These are phyloP conservation scores for Drosophila repleta DNA, from an alignment of 1,140 invertebrate species.

Conservation along the genomic window DNA sequence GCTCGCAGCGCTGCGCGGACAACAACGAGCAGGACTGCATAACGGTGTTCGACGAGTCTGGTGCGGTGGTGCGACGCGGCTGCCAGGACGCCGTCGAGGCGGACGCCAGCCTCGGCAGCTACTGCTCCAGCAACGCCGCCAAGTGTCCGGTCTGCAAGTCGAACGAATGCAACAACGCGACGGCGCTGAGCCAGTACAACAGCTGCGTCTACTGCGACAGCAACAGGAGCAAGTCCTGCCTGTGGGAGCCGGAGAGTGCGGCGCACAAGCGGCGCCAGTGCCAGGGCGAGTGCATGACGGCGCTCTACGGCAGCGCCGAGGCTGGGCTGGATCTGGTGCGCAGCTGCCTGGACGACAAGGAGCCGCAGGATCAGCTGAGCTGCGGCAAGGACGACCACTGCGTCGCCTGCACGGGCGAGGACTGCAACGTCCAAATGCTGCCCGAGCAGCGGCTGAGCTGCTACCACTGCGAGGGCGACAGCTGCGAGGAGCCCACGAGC, in stretches of 20 bases:
- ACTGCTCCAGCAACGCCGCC: constrained; percentile 45
- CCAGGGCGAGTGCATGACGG: constrained; percentile 73
- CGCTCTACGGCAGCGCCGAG: constrained; percentile 63
- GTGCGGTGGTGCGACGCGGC: constrained; percentile 56
- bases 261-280: constrained; percentile 61
- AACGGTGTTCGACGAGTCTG: constrained; percentile 58
- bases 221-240: constrained; percentile 52
- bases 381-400: constrained; percentile 60
- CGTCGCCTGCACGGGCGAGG: constrained; percentile 45
- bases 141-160: constrained; percentile 74
- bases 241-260: constrained; percentile 44
- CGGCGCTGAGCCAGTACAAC: constrained; percentile 34
- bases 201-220: constrained; percentile 77
- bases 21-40: constrained; percentile 81
- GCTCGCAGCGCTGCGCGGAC: constrained; percentile 29
- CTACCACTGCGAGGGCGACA: constrained; percentile 57
- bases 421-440: constrained; percentile 58
- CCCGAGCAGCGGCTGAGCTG: constrained; percentile 63
- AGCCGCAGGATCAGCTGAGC: constrained; percentile 45
- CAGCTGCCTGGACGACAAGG: constrained; percentile 75
- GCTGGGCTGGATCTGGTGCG: constrained; percentile 64
- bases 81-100: constrained; percentile 61
- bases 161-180: constrained; percentile 73
- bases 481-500: constrained; percentile 57
- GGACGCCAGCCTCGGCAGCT: constrained; percentile 10